A percentile compares a stretch with the other conserved stretches of the same genome.
These are phyloP conservation scores for Temnothorax ravouxi DNA, from an alignment of 2,888 invertebrate species.

Conservation along the genomic window DNA sequence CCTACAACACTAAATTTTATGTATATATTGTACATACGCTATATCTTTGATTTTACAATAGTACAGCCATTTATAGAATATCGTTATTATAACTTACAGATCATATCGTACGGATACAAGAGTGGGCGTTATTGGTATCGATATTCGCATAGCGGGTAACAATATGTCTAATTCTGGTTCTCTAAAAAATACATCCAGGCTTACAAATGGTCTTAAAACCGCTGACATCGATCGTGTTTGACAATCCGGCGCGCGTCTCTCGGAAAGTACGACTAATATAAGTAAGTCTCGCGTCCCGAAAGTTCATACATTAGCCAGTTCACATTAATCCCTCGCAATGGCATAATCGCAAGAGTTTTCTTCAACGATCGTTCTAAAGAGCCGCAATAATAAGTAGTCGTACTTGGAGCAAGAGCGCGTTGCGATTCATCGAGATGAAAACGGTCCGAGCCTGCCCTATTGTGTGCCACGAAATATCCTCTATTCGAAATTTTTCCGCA, in stretches of 20 bases:
- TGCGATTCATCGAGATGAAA: constrained; percentile 2
- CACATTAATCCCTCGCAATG: background rate
- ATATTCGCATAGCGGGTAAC: constrained; percentile 78
- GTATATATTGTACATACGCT: constrained; percentile 78
- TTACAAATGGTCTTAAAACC: constrained; percentile 72
- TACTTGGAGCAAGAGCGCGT: background rate
- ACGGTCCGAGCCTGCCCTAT: background rate
- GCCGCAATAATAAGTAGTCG: background rate
- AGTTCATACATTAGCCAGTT: background rate
- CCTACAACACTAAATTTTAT: constrained; percentile 82
- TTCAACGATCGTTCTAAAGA: too few relatives aligned
- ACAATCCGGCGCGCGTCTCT: constrained; percentile 29
- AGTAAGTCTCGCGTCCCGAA: background rate
- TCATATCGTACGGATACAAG: constrained; percentile 77
- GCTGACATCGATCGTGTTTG: constrained; percentile 61
- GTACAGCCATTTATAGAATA: constrained; percentile 85
- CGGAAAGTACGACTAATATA: constrained; percentile 16
- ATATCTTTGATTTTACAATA: constrained; percentile 84
- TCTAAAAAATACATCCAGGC: constrained; percentile 84
- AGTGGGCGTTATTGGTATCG: constrained; percentile 71
- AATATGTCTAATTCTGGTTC: constrained; percentile 77
- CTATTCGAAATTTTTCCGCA: background rate
- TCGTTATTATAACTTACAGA: constrained; percentile 78
- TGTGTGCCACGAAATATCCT: constrained; percentile 31
- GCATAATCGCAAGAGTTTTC: background rate